Evolutionary conservation across 2,888 invertebrate genomes (phyloP).

Genomic region (Agrotis puta): DNA sequence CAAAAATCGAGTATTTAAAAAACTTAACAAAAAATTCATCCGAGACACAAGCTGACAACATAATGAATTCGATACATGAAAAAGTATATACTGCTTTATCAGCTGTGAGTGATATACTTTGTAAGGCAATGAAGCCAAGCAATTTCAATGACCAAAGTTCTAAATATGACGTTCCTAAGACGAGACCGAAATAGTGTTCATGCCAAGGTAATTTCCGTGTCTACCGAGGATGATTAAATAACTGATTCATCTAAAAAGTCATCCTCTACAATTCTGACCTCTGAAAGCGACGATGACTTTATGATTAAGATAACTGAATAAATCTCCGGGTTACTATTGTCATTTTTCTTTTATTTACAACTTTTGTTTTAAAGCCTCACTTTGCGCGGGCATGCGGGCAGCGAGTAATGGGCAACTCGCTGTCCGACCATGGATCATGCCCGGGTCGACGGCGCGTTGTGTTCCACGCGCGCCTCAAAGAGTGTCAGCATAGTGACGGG

Average conservation of each 20-base stretch:
- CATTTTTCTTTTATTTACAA: conserved; percentile 9
- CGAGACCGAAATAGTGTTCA: conserved; percentile 15
- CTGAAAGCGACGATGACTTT: conserved; percentile 54
- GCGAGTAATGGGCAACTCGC: too few relatives aligned
- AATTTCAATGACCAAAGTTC: conserved; percentile 64
- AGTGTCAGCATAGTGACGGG: too few relatives aligned
- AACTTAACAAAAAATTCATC: conserved; percentile 46
- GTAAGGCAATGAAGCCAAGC: conserved; percentile 35
- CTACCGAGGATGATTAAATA: too few relatives aligned
- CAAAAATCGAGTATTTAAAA: conserved; percentile 68
- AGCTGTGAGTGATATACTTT: conserved; percentile 60
- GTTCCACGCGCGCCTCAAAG: too few relatives aligned
- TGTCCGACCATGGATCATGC: too few relatives aligned
- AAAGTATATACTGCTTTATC: conserved; percentile 69
- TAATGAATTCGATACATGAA: conserved; percentile 31
- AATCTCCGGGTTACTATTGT: not conserved
- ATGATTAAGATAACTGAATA: conserved; percentile 36
- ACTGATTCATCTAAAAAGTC: conserved; percentile 18
- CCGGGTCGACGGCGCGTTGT: too few relatives aligned
- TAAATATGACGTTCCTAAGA: conserved; percentile 64
- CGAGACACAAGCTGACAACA: not conserved
- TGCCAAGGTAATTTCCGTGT: too few relatives aligned
- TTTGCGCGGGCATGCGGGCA: too few relatives aligned
- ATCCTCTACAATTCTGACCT: conserved; percentile 6
- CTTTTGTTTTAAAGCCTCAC: not conserved